Percentiles rank a stretch among this genome's conserved stretches.
phyloP scores from a whole-genome alignment of 23 tunicate genomes.

The Styela plicata region DNA sequence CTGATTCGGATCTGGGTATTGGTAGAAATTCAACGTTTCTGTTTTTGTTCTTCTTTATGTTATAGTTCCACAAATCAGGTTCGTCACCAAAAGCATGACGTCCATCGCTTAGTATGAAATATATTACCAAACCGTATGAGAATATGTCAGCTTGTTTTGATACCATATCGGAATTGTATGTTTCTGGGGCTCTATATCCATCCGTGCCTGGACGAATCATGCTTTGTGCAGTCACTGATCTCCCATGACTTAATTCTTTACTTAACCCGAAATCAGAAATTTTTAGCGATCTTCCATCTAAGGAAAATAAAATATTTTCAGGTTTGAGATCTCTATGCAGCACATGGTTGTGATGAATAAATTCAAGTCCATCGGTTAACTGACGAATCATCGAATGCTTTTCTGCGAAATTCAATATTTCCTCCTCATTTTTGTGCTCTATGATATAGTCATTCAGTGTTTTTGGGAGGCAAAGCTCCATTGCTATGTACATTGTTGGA shows the following conservation, averaged over 20 bases:
- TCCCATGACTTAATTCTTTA: constrained; percentile 4
- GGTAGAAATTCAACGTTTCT: background rate
- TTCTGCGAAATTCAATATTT: background rate
- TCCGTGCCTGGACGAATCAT: constrained; percentile 13
- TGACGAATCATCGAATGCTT: background rate
- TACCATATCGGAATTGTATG: background rate
- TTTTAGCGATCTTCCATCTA: constrained; percentile 6
- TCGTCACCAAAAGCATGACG: constrained; percentile 12
- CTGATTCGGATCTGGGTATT: constrained; percentile 2
- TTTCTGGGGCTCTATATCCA: constrained; percentile 17
- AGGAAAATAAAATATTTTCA: background rate
- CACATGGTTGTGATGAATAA: constrained; percentile 5
- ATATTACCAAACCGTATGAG: background rate
- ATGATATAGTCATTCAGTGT: constrained; percentile 13
- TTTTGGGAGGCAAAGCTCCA: constrained; percentile 4
- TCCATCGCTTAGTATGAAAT: constrained; percentile 9
- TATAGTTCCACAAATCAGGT: constrained; percentile 6
- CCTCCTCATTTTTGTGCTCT: background rate
- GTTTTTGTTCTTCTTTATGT: constrained; percentile 1
- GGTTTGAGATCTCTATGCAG: constrained; percentile 23
- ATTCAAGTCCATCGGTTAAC: background rate
- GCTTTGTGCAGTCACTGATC: background rate
- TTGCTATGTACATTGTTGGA: constrained; percentile 9
- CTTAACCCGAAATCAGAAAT: constrained; percentile 16
- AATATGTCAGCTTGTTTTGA: constrained; percentile 3